A percentile compares a stretch with the other conserved stretches of the same genome.
phyloP scores from a whole-genome alignment of 2,888 invertebrate species.

The Phaedon cochleariae region DNA sequence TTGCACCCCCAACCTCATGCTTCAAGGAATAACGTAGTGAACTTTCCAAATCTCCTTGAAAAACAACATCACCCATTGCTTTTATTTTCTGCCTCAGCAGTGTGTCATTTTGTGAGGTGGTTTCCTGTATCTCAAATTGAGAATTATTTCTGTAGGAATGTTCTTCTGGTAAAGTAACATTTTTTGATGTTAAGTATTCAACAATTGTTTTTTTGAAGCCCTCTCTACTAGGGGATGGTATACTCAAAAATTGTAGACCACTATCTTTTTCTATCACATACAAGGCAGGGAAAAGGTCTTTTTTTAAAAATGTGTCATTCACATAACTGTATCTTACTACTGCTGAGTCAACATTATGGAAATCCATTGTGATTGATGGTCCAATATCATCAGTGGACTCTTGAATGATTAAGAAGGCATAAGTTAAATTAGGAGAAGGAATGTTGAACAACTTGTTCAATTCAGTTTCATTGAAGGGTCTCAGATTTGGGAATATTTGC shows the following conservation, averaged over 20 bases:
- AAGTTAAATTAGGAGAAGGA: conserved; percentile 63
- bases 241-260: conserved; percentile 44
- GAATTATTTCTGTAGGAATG: background rate
- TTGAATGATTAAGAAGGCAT: conserved; percentile 75
- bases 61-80: conserved; percentile 69
- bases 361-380: conserved; percentile 73
- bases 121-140: background rate
- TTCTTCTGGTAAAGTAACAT: conserved; percentile 47
- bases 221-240: conserved; percentile 28
- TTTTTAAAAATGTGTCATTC: conserved; percentile 64
- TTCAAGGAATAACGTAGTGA: conserved; percentile 78
- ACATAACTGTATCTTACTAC: conserved; percentile 66
- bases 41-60: conserved; percentile 88
- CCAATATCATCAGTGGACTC: conserved; percentile 69
- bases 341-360: conserved; percentile 68
- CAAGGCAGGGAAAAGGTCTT: conserved; percentile 66
- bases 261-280: conserved; percentile 62
- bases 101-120: conserved; percentile 41
- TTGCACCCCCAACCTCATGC: conserved; percentile 81
- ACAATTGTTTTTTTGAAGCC: conserved; percentile 64
- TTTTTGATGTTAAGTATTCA: conserved; percentile 62
- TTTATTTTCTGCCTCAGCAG: conserved; percentile 56
- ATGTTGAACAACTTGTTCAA: conserved; percentile 60
- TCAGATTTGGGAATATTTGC: conserved; percentile 73
- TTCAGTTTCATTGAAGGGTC: conserved; percentile 65